These are phyloP conservation scores for Stenchaetothrips biformis DNA, from an alignment of 2,888 invertebrate genomes.

Conservation along the genomic window DNA sequence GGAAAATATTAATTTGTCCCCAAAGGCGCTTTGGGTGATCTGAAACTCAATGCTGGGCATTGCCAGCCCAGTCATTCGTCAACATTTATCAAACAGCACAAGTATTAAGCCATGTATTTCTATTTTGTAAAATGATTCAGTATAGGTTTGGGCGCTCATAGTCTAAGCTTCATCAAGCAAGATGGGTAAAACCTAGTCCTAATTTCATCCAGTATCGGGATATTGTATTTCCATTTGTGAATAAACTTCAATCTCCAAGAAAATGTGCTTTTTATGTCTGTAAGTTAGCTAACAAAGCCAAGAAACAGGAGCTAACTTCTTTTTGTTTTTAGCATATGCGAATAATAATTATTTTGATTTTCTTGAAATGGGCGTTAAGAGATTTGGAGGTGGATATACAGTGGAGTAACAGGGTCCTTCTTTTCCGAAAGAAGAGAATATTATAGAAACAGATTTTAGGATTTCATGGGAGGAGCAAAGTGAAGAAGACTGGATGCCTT, in stretches of 20 bases:
- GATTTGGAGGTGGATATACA: neutral
- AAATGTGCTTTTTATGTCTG: neutral
- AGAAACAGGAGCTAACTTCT: neutral
- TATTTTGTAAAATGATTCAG: too few relatives aligned
- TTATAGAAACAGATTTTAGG: neutral
- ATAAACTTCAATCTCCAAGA: neutral
- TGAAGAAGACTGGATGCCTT: conserved; percentile 18
- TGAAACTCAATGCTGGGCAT: too few relatives aligned
- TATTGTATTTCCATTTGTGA: too few relatives aligned
- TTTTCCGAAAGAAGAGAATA: neutral
- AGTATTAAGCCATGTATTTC: too few relatives aligned
- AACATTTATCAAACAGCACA: too few relatives aligned
- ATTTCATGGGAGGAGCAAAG: neutral
- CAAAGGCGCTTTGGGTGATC: too few relatives aligned
- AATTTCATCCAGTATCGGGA: too few relatives aligned
- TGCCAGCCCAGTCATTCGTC: too few relatives aligned
- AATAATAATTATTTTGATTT: neutral
- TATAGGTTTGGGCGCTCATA: too few relatives aligned
- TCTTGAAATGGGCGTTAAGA: neutral
- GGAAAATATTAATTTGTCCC: too few relatives aligned
- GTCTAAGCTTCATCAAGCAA: too few relatives aligned
- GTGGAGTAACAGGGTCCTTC: conserved; percentile 15
- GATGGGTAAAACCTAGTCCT: too few relatives aligned
- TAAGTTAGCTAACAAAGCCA: neutral
- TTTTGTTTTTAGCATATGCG: neutral